These are phyloP conservation scores for Halcyon malimbica DNA, from an alignment of 2,113 vertebrate species.

Conservation along the genomic window DNA sequence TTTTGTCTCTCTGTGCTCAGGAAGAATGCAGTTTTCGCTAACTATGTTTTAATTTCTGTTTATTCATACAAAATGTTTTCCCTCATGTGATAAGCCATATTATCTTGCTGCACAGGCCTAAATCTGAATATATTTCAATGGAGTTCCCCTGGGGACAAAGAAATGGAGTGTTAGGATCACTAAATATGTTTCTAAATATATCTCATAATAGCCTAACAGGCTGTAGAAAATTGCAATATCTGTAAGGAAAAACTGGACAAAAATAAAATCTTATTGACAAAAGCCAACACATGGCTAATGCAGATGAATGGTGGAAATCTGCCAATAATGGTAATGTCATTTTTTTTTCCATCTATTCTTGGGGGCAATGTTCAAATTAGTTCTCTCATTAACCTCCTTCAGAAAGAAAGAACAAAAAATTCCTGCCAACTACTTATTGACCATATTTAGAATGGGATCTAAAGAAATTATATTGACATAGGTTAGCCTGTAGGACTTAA, in stretches of 20 bases:
- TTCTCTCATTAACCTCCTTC: background rate
- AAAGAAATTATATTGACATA: slow-evolving; percentile 3
- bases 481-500: slow-evolving; percentile 6
- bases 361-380: background rate
- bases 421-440: background rate
- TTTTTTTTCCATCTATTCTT: background rate
- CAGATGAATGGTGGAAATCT: background rate
- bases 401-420: background rate
- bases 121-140: background rate
- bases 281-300: background rate
- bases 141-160: background rate
- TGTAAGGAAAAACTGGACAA: background rate
- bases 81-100: background rate
- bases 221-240: background rate
- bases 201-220: background rate
- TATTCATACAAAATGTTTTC: background rate
- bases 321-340: background rate
- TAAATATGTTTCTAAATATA: slow-evolving; percentile 30
- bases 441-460: background rate
- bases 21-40: background rate
- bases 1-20: background rate
- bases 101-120: background rate
- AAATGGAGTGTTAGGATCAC: background rate
- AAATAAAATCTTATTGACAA: slow-evolving; percentile 17
- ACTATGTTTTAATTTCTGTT: background rate